Evolutionary conservation across 1,140 invertebrate genomes (phyloP).

Genomic region (Apis laboriosa): DNA sequence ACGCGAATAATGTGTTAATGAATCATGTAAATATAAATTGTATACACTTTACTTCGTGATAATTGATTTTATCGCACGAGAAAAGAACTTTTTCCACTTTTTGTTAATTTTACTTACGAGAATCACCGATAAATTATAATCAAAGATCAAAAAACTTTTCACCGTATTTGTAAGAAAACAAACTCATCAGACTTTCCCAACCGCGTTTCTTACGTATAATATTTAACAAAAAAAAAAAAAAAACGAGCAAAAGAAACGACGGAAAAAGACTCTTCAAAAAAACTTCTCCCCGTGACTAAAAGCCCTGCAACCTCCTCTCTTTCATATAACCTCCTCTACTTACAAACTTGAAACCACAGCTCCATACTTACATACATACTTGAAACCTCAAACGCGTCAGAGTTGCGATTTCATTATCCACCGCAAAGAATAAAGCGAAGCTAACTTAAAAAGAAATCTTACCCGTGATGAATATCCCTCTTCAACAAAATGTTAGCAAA

Average conservation of each 20-base stretch:
- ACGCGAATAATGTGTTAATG: too few species aligned
- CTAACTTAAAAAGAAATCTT: neutral
- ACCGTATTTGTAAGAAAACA: neutral
- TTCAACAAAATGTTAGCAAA: too few species aligned
- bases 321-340: neutral
- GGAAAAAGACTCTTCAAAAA: neutral
- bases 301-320: neutral
- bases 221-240: neutral
- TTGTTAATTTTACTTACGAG: too few species aligned
- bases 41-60: too few species aligned
- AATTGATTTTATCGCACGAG: too few species aligned
- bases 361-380: neutral
- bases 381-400: neutral
- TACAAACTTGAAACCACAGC: neutral
- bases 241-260: neutral
- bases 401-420: slow-evolving; percentile 13
- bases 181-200: neutral
- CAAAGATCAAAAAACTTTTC: too few species aligned
- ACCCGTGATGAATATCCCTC: too few species aligned
- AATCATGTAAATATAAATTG: neutral
- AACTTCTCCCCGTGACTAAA: neutral
- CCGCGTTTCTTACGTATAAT: neutral
- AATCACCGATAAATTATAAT: too few species aligned
- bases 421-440: neutral
- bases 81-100: too few species aligned